Base-by-base conservation (phyloP, 1,140 invertebrate genomes). In the Protaetia brevitarsis region DNA sequence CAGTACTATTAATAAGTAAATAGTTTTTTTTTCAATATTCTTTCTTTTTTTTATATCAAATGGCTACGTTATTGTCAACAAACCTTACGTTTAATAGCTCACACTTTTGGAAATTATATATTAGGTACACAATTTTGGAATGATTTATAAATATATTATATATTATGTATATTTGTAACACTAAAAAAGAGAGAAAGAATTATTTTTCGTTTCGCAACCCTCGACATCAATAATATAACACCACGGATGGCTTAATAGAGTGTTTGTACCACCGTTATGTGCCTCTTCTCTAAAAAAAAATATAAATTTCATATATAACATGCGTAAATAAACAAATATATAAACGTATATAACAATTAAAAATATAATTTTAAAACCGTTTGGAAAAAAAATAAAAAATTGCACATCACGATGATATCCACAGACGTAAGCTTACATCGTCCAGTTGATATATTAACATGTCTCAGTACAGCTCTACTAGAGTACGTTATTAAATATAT, bases 51-150 rank as follows among this genome's bases (percentile, higher is more conserved):
- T 74, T 73, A 74, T 78, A 77, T 76, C 73, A 77, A 77, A 77
- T 74, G 72, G 72, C 74, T 78, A 78, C 72, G 68, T 78, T 78
- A 78, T 78, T 78, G 77, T 78, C 77, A 77, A 77, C 75, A 77
- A 77, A 70, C 68, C 73, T 75, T 72, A 72, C 71, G 68, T 64
- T 69, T 67, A 71, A 73, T 66, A 72, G 66, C 71, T 73, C 71
- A 71, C 73, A 77, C 72, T 74, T 71, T 59, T 72, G 73, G 74
- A 73, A 77, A 77, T 73, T 67, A 75, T 72, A 67, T 65, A 62
- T 74, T 74, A 77, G 76, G 76, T 77, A 77, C 76, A 71, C 69
- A 77, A 76, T 75, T 71, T 76, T 77, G 76, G 76, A 77, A 77
- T 77, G 76, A 69, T 30, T 76, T n/a, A n/a, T n/a, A n/a, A n/a